These are phyloP conservation scores for Sebastes vulpes DNA, from an alignment of 2,797 vertebrate genomes.

Conservation along the genomic window DNA sequence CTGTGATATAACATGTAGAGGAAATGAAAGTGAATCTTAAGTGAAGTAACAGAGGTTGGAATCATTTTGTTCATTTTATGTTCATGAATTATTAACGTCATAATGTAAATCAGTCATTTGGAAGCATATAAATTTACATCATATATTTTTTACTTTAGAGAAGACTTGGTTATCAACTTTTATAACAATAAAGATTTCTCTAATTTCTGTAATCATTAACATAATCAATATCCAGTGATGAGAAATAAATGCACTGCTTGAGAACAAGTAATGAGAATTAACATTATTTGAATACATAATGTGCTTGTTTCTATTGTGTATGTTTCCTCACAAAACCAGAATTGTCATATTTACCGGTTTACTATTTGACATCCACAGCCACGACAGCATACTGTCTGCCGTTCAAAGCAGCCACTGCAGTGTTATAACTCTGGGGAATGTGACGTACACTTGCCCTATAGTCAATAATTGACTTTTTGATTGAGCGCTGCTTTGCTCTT, in stretches of 20 bases:
- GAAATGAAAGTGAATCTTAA: neutral
- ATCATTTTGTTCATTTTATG: neutral
- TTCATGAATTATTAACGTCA: slow-evolving; percentile 12
- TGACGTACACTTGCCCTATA: slow-evolving; percentile 41
- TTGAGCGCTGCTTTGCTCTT: slow-evolving; percentile 38
- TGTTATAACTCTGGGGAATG: slow-evolving; percentile 25
- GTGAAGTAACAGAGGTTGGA: neutral
- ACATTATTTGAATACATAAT: neutral
- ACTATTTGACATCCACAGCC: neutral
- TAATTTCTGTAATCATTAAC: neutral
- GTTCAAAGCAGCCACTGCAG: slow-evolving; percentile 23
- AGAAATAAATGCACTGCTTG: neutral
- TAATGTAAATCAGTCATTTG: neutral
- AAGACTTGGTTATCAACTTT: neutral
- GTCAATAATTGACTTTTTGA: slow-evolving; percentile 59
- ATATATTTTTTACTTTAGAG: neutral
- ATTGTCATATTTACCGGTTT: neutral
- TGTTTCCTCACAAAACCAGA: neutral
- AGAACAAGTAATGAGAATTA: neutral
- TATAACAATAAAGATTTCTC: neutral
- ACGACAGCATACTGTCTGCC: neutral
- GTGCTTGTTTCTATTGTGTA: neutral
- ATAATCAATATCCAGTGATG: neutral
- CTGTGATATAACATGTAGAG: neutral
- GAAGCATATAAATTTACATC: neutral